phyloP scores from a whole-genome alignment of 2,797 vertebrate genomes.

The Melanogrammus aeglefinus region DNA sequence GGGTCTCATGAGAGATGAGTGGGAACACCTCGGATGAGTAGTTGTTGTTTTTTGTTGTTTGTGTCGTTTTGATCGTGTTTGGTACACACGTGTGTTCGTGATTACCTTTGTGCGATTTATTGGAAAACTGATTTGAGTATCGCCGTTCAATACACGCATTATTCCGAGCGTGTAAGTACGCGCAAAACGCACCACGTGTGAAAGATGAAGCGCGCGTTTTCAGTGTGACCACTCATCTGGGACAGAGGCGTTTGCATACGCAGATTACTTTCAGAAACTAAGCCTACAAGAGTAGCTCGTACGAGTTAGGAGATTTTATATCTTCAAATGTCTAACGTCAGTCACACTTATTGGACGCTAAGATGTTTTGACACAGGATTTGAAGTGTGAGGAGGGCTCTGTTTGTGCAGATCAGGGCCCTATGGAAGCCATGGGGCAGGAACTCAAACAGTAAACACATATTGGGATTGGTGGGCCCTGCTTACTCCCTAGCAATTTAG shows the following conservation, averaged over 20 bases:
- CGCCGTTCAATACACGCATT: no score
- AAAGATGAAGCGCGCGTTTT: no score
- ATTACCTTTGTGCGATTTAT: no score
- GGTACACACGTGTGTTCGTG: no score
- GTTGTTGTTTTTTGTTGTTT: background rate
- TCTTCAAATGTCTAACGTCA: background rate
- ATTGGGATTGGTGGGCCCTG: background rate
- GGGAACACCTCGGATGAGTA: background rate
- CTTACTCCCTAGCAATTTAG: background rate
- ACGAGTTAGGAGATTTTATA: background rate
- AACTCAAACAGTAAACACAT: background rate
- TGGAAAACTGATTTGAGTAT: no score
- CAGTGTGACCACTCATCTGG: no score
- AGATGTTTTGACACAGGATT: background rate
- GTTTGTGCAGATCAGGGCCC: no score
- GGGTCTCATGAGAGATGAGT: background rate
- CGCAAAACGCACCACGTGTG: background rate
- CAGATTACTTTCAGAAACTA: background rate
- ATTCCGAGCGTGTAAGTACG: background rate
- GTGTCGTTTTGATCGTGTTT: no score
- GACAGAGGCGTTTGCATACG: no score
- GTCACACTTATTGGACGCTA: background rate
- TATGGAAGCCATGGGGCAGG: background rate
- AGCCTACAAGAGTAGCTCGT: background rate
- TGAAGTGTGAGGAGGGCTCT: background rate